A percentile compares a stretch with the other conserved stretches of the same genome.
Evolutionary conservation across 2,113 vertebrate genomes (phyloP).

Genomic region (Butorides virescens): DNA sequence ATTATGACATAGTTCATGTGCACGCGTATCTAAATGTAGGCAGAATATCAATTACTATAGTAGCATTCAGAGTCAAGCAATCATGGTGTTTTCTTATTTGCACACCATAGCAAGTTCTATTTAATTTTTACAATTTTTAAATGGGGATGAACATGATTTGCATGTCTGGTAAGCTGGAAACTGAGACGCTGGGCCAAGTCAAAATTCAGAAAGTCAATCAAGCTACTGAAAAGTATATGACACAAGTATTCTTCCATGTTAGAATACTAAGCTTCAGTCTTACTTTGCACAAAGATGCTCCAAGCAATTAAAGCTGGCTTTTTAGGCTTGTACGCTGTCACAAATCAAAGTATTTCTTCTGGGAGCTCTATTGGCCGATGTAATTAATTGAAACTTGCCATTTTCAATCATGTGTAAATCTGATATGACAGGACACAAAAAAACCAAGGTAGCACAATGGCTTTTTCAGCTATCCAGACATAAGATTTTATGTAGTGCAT

Average conservation of each 20-base stretch:
- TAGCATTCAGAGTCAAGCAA: background rate
- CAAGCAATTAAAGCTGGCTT: background rate
- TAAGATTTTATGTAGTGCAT: constrained; percentile 60
- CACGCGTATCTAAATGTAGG: background rate
- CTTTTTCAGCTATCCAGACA: background rate
- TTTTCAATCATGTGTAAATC: background rate
- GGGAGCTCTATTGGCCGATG: background rate
- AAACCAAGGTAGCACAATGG: background rate
- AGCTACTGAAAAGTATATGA: background rate
- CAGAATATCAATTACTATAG: background rate
- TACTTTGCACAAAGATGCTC: background rate
- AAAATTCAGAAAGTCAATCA: background rate
- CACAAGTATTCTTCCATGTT: background rate
- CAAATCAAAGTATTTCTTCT: background rate
- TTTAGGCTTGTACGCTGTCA: background rate
- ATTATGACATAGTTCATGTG: background rate
- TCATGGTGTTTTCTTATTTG: background rate
- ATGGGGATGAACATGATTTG: background rate
- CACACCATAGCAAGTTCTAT: background rate
- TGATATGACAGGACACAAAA: background rate
- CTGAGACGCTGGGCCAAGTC: background rate
- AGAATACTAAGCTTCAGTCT: constrained; percentile 9
- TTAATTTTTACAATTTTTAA: background rate
- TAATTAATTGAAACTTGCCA: background rate
- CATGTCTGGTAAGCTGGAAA: background rate